phyloP scores from a whole-genome alignment of 1,140 invertebrate genomes.

The Drosophila carrolli region DNA sequence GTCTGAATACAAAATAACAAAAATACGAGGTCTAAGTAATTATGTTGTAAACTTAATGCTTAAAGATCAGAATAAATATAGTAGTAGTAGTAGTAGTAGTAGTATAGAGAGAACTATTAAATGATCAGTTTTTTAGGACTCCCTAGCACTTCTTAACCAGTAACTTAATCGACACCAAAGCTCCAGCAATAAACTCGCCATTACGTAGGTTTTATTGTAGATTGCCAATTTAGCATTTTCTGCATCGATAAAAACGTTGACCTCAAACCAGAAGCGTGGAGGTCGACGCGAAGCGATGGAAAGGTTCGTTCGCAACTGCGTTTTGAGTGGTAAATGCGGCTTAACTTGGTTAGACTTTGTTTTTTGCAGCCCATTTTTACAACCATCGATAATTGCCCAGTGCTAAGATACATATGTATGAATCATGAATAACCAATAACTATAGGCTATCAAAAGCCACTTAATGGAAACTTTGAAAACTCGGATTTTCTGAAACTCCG shows the following conservation, averaged over 20 bases:
- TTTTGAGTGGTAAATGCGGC: constrained; percentile 31
- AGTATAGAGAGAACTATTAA: not conserved
- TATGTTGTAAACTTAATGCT: no score
- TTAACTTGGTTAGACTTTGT: constrained; percentile 1
- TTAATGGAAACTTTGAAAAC: not conserved
- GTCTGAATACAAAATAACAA: no score
- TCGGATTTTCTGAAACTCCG: not conserved
- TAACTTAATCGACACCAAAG: not conserved
- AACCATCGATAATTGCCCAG: constrained; percentile 22
- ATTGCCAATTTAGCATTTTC: constrained; percentile 43
- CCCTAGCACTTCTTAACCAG: not conserved
- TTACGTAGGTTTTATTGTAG: constrained; percentile 2
- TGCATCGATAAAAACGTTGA: constrained; percentile 74
- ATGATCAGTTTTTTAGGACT: not conserved
- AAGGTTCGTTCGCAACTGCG: constrained; percentile 41
- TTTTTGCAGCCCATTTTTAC: constrained; percentile 21
- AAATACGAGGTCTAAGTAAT: no score
- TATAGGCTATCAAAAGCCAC: constrained; percentile 1
- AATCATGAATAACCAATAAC: constrained; percentile 39
- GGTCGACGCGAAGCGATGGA: constrained; percentile 57
- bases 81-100: no score
- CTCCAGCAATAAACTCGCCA: not conserved
- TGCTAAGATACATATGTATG: constrained; percentile 32
- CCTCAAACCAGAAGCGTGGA: constrained; percentile 66
- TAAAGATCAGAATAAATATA: not conserved